Evolutionary conservation across 2,888 invertebrate species (phyloP).

Genomic region (Cephus pygmeus): DNA sequence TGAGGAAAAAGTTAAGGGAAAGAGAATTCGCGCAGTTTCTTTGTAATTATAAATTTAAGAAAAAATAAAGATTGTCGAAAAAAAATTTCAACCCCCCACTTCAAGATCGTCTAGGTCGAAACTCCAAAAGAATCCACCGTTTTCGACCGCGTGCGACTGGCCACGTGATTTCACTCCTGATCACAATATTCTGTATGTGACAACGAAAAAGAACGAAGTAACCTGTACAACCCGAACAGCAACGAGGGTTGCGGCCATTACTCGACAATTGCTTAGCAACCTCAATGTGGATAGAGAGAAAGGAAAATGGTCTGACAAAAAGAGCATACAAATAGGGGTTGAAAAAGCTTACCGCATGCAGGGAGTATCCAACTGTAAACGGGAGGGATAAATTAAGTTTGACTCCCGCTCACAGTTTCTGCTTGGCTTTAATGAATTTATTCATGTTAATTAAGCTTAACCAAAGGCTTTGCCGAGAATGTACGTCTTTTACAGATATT

Average conservation of each 20-base stretch:
- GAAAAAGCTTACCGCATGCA: not conserved
- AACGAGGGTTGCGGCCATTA: not conserved
- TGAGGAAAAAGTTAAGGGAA: no score
- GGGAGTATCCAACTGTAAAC: not conserved
- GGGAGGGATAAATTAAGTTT: not conserved
- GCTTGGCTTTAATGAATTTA: conserved; percentile 27
- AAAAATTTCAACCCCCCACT: not conserved
- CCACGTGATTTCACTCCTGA: not conserved
- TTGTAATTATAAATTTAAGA: not conserved
- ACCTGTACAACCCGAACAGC: not conserved
- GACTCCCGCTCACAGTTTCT: not conserved
- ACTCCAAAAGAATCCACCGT: not conserved
- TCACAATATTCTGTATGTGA: not conserved
- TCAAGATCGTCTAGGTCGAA: not conserved
- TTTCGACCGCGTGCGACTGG: not conserved
- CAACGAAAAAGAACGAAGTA: not conserved
- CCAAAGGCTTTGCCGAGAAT: not conserved
- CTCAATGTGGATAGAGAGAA: not conserved
- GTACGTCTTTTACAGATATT: not conserved
- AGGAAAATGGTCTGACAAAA: not conserved
- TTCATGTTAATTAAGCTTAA: conserved; percentile 26
- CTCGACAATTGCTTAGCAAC: not conserved
- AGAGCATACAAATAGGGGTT: not conserved
- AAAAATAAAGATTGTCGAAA: not conserved
- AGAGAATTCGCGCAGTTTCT: no score